These are phyloP conservation scores for Amblyjoppa proteus DNA, from an alignment of 2,888 invertebrate genomes.

Conservation along the genomic window DNA sequence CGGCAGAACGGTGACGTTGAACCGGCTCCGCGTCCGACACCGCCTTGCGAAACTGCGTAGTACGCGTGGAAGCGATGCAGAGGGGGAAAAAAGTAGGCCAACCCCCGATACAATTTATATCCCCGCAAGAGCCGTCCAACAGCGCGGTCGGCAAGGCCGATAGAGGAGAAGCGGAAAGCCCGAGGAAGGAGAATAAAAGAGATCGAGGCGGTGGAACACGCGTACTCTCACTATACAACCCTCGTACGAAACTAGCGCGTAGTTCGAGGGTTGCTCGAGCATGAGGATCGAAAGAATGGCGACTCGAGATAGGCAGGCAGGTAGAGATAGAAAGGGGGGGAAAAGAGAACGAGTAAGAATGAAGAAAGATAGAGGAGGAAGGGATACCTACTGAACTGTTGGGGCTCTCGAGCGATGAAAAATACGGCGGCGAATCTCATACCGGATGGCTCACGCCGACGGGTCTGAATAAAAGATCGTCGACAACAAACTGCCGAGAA, in stretches of 20 bases:
- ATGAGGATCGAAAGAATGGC: constrained; percentile 48
- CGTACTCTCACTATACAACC: constrained; percentile 20
- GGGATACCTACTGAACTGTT: neutral
- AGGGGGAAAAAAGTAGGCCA: constrained; percentile 72
- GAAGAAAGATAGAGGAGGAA: neutral
- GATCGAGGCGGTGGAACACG: constrained; percentile 25
- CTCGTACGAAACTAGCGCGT: constrained; percentile 35
- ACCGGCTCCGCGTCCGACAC: constrained; percentile 1
- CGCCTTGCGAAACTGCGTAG: constrained; percentile 33
- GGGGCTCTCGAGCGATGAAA: neutral
- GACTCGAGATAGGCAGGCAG: constrained; percentile 4
- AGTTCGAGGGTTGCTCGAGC: constrained; percentile 51
- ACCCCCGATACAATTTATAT: constrained; percentile 65
- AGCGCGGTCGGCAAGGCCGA: constrained; percentile 23
- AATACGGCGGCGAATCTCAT: constrained; percentile 4
- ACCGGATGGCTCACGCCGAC: neutral
- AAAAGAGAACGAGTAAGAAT: neutral
- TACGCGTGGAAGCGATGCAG: constrained; percentile 13
- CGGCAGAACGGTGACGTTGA: neutral
- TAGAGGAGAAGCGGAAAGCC: constrained; percentile 28
- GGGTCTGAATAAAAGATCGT: neutral
- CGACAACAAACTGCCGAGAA: neutral
- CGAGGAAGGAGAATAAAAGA: constrained; percentile 34
- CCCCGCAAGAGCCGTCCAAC: constrained; percentile 3
- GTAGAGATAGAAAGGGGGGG: neutral